These are phyloP conservation scores for Thelaira solivaga DNA, from an alignment of 2,888 invertebrate species.

Conservation along the genomic window DNA sequence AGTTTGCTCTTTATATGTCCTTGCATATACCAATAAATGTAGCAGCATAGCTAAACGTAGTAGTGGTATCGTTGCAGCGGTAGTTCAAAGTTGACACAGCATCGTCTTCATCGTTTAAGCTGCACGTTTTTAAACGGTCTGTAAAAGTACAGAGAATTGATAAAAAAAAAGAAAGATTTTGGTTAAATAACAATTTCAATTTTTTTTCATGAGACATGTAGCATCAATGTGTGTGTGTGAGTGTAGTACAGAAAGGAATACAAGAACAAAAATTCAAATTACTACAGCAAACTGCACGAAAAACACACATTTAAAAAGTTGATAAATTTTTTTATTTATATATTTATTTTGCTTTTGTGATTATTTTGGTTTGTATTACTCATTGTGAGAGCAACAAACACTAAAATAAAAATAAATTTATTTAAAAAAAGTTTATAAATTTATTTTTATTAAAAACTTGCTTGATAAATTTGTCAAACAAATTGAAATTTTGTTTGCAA, in stretches of 20 bases:
- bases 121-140: constrained; percentile 59
- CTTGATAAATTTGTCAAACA: constrained; percentile 26
- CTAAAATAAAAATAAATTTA: constrained; percentile 20
- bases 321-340: constrained; percentile 30
- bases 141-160: constrained; percentile 57
- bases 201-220: constrained; percentile 51
- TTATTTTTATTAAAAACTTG: background rate
- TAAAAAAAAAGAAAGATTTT: constrained; percentile 60
- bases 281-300: constrained; percentile 57
- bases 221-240: no score
- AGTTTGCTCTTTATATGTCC: constrained; percentile 47
- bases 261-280: constrained; percentile 52
- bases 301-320: constrained; percentile 53
- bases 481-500: constrained; percentile 21
- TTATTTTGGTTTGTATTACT: constrained; percentile 25
- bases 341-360: background rate
- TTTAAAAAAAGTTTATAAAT: background rate
- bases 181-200: constrained; percentile 60
- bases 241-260: constrained; percentile 46
- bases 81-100: constrained; percentile 59
- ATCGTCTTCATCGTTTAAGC: constrained; percentile 63
- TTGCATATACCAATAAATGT: constrained; percentile 31
- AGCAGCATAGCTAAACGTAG: constrained; percentile 9
- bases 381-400: constrained; percentile 44
- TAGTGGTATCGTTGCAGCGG: constrained; percentile 39